Evolutionary conservation across 2,797 vertebrate species (phyloP).

Genomic region (Periophthalmus magnuspinnatus): DNA sequence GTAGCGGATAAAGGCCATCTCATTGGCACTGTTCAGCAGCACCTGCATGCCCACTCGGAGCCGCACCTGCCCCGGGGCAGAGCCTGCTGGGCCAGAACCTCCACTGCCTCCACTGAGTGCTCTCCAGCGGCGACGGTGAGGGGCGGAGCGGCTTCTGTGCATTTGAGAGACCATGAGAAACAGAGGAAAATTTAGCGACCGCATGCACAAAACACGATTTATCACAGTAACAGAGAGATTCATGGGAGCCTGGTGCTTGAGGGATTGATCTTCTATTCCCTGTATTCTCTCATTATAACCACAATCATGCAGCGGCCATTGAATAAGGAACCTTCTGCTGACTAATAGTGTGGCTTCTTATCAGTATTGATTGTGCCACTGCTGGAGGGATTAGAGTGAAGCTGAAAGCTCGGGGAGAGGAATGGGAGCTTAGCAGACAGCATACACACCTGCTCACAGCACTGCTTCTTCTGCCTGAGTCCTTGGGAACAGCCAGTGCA

Average conservation of each 20-base stretch:
- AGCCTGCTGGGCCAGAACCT: slow-evolving; percentile 16
- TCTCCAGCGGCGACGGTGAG: slow-evolving; percentile 86
- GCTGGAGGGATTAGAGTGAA: slow-evolving; percentile 41
- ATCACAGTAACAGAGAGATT: slow-evolving; percentile 39
- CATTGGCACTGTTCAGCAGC: slow-evolving; percentile 89
- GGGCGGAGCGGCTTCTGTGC: slow-evolving; percentile 77
- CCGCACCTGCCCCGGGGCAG: slow-evolving; percentile 62
- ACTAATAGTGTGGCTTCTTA: slow-evolving; percentile 58
- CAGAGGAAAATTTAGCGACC: slow-evolving; percentile 32
- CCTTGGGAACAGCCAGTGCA: slow-evolving; percentile 82
- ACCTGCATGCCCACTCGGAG: slow-evolving; percentile 92
- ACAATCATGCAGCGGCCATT: slow-evolving; percentile 50
- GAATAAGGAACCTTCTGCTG: slow-evolving; percentile 54
- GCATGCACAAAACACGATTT: slow-evolving; percentile 19
- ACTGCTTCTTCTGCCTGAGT: slow-evolving; percentile 81
- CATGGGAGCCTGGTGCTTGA: slow-evolving; percentile 34
- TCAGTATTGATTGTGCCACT: slow-evolving; percentile 51
- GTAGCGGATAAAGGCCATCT: slow-evolving; percentile 92
- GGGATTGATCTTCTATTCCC: slow-evolving; percentile 44
- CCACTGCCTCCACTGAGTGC: slow-evolving; percentile 55
- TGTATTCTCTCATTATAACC: slow-evolving; percentile 52
- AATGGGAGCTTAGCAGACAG: slow-evolving; percentile 20
- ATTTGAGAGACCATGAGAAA: not conserved
- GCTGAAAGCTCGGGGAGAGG: slow-evolving; percentile 24
- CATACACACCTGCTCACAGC: slow-evolving; percentile 81